A percentile compares a stretch with the other conserved stretches of the same genome.
Conservation (phyloP, 2,888 invertebrate species). For the Meandrusa payeni region DNA sequence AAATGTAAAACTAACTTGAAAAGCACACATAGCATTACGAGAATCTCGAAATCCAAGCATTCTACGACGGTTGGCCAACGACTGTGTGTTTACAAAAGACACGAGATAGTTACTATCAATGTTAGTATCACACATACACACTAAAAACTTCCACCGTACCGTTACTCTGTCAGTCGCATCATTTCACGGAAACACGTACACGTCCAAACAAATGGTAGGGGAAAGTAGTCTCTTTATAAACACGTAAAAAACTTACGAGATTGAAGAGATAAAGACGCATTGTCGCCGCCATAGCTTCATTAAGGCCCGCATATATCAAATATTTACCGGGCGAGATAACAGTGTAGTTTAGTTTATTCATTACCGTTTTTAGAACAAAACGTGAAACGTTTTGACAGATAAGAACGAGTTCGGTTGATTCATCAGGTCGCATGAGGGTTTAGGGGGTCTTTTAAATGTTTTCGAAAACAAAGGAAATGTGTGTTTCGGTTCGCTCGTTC, state of each 20-base stretch:
- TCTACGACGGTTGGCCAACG: conserved; percentile 29
- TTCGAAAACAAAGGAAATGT: conserved; percentile 32
- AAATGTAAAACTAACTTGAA: conserved; percentile 16
- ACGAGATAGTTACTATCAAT: conserved; percentile 43
- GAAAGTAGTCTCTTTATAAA: conserved; percentile 33
- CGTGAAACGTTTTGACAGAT: conserved; percentile 37
- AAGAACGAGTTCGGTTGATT: conserved; percentile 36
- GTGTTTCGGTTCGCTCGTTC: conserved; percentile 27
- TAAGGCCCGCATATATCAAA: conserved; percentile 59
- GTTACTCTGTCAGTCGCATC: conserved; percentile 35
- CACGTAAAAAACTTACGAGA: conserved; percentile 43
- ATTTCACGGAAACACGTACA: conserved; percentile 31
- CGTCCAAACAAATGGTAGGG: conserved; percentile 20
- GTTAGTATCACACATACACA: conserved; percentile 41
- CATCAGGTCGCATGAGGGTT: conserved; percentile 37
- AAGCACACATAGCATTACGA: conserved; percentile 12
- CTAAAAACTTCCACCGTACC: conserved; percentile 37
- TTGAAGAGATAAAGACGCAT: conserved; percentile 43
- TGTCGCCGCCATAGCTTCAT: conserved; percentile 52
- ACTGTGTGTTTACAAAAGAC: conserved; percentile 36
- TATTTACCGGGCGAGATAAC: conserved; percentile 59
- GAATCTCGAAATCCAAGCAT: conserved; percentile 32
- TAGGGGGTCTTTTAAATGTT: conserved; percentile 32
- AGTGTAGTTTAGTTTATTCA: conserved; percentile 40
- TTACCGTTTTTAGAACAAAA: conserved; percentile 44